These are phyloP conservation scores for Lagopus muta DNA, from an alignment of 2,113 vertebrate genomes.

Conservation along the genomic window DNA sequence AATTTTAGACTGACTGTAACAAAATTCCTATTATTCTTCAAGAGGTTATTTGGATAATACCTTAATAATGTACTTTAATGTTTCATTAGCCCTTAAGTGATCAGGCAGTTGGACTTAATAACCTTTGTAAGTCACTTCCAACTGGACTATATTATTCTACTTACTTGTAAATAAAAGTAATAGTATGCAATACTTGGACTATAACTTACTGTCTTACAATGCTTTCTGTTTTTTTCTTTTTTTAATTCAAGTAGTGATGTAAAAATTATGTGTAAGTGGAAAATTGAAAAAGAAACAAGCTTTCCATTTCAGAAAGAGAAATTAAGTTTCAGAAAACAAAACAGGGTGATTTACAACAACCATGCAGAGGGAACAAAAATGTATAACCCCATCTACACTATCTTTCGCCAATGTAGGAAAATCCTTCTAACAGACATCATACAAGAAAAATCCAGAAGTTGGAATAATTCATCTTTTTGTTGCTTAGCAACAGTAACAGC, in stretches of 20 bases:
- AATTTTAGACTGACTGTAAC: background rate
- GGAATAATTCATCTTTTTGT: conserved; percentile 28
- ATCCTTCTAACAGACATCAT: background rate
- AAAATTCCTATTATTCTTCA: background rate
- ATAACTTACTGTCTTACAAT: background rate
- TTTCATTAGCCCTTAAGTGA: background rate
- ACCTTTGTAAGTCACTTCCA: background rate
- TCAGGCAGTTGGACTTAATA: background rate
- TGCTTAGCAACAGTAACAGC: conserved; percentile 46
- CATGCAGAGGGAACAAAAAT: background rate
- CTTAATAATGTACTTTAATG: background rate
- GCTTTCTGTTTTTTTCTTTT: background rate
- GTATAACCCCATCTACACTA: background rate
- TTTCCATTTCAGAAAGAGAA: background rate
- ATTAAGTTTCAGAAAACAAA: background rate
- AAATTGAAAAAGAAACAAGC: background rate
- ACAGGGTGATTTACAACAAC: background rate
- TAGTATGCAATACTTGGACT: background rate
- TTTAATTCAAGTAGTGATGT: background rate
- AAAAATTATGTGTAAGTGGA: background rate
- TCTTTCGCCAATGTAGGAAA: background rate
- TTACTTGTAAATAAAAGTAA: background rate
- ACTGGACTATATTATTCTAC: background rate
- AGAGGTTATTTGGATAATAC: background rate
- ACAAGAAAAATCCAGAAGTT: conserved; percentile 18